phyloP scores from a whole-genome alignment of 2,797 vertebrate species.

The Salmo trutta region DNA sequence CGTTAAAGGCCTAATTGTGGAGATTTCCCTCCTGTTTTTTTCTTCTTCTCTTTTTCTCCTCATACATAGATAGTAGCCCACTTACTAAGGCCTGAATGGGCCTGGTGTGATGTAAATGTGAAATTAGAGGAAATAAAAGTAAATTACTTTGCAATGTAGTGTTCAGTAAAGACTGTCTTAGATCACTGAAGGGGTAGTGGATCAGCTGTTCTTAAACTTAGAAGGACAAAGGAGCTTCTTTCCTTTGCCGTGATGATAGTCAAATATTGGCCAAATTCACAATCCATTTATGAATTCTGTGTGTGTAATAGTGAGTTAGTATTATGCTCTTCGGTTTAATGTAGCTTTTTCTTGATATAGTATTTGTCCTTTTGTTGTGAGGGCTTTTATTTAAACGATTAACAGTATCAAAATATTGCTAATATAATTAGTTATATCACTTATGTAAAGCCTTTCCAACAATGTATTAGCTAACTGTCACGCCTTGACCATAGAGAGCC shows the following conservation, averaged over 20 bases:
- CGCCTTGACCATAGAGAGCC: no score
- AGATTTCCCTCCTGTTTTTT: constrained; percentile 84
- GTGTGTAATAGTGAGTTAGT: not conserved
- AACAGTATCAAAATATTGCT: not conserved
- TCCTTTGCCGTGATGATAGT: not conserved
- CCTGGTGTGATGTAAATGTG: constrained; percentile 90
- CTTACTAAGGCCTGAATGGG: constrained; percentile 92
- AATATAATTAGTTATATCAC: no score
- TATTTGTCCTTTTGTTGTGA: not conserved
- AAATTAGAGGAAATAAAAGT: constrained; percentile 97
- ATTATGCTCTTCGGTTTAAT: not conserved
- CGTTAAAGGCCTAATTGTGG: constrained; percentile 95
- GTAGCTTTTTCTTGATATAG: not conserved
- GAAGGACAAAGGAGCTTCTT: not conserved
- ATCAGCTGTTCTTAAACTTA: not conserved
- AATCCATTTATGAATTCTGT: not conserved
- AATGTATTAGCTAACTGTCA: no score
- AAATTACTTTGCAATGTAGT: constrained; percentile 79
- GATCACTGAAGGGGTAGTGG: constrained; percentile 75
- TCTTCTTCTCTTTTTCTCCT: constrained; percentile 74
- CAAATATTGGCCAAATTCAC: not conserved
- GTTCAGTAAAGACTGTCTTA: constrained; percentile 60
- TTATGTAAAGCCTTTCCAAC: no score
- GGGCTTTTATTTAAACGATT: not conserved
- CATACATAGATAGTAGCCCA: constrained; percentile 82